phyloP scores from a whole-genome alignment of 2,113 vertebrate genomes.

The Tor tambroides region DNA sequence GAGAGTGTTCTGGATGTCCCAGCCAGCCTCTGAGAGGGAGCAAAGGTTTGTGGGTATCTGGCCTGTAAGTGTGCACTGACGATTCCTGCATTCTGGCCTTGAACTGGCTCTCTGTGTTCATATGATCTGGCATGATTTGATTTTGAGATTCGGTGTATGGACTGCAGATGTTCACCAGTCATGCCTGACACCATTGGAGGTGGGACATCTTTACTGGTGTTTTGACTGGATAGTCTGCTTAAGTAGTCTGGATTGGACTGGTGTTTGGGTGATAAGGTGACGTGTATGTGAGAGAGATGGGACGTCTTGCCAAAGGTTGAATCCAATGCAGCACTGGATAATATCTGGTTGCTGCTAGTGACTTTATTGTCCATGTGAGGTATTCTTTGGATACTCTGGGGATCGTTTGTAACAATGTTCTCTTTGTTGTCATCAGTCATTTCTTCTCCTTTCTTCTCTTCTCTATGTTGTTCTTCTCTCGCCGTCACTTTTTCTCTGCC shows the following conservation, averaged over 20 bases:
- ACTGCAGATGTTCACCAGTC: constrained; percentile 61
- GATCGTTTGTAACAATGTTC: not conserved
- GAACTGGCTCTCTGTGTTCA: constrained; percentile 37
- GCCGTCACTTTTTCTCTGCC: not conserved
- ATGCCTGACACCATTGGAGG: constrained; percentile 50
- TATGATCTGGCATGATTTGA: constrained; percentile 46
- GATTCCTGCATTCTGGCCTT: constrained; percentile 54
- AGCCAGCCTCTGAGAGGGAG: constrained; percentile 10
- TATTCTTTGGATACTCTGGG: constrained; percentile 1
- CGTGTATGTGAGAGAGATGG: constrained; percentile 77
- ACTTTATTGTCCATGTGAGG: not conserved
- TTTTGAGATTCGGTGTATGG: constrained; percentile 51
- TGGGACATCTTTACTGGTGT: constrained; percentile 37
- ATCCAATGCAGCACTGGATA: not conserved
- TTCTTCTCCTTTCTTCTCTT: not conserved
- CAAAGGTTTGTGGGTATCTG: constrained; percentile 39
- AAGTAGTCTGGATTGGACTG: not conserved
- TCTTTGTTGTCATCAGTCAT: not conserved
- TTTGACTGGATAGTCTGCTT: not conserved
- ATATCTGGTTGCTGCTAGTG: not conserved
- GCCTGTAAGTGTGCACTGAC: constrained; percentile 69
- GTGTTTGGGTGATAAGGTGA: constrained; percentile 77
- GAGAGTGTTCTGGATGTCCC: constrained; percentile 28
- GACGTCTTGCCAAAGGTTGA: not conserved
- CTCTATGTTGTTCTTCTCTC: not conserved